Evolutionary conservation across 2,113 vertebrate species (phyloP).

Genomic region (Edolisoma coerulescens): DNA sequence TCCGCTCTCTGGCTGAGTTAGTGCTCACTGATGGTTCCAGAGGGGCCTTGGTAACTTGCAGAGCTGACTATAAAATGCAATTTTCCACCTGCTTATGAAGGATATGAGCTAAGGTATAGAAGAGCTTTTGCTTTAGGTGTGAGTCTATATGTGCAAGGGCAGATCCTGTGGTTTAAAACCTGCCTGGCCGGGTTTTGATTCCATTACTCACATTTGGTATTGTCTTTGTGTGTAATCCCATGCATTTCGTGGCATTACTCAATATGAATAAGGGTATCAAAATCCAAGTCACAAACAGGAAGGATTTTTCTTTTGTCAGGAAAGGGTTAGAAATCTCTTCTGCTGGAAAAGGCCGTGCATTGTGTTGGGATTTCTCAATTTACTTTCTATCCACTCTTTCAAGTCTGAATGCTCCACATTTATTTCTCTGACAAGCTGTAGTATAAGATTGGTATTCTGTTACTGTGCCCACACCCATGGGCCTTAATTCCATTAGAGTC

Average conservation of each 20-base stretch:
- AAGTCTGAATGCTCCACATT: neutral
- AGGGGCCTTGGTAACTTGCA: neutral
- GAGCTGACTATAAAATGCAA: neutral
- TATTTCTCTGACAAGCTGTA: constrained; percentile 43
- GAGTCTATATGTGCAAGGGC: neutral
- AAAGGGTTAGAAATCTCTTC: neutral
- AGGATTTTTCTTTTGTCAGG: neutral
- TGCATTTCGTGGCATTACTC: neutral
- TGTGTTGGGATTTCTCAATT: constrained; percentile 11
- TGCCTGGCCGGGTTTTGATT: neutral
- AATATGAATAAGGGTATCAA: neutral
- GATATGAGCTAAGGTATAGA: neutral
- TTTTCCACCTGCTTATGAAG: neutral
- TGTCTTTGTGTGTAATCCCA: neutral
- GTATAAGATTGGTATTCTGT: constrained; percentile 28
- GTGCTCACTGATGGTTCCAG: neutral
- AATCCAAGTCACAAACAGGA: neutral
- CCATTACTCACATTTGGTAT: neutral
- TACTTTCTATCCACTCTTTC: neutral
- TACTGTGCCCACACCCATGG: constrained; percentile 24
- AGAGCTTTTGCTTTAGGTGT: neutral
- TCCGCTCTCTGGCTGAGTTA: neutral
- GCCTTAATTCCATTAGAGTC: constrained; percentile 26
- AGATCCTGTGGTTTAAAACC: neutral
- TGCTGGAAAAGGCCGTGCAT: neutral